Percentiles rank a stretch among this genome's conserved stretches.
These are phyloP conservation scores for Mesoclemmys tuberculata DNA, from an alignment of 2,113 vertebrate species.

Conservation along the genomic window DNA sequence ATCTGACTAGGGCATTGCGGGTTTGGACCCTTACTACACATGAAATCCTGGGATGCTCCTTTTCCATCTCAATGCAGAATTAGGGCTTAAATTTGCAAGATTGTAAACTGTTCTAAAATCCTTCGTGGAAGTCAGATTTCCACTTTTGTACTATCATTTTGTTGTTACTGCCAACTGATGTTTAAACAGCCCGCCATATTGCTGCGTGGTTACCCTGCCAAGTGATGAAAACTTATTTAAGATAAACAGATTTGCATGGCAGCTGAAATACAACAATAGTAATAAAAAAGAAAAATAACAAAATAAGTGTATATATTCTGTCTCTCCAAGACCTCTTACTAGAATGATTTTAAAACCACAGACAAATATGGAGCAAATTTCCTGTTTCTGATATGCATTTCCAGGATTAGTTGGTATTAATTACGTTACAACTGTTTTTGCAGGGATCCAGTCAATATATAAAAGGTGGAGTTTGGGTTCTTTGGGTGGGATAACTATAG, in stretches of 20 bases:
- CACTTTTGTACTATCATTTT: conserved; percentile 31
- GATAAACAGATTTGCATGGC: background rate
- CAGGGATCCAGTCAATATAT: background rate
- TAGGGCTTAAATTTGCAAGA: background rate
- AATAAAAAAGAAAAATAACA: no score
- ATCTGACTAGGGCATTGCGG: conserved; percentile 12
- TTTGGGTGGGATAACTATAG: background rate
- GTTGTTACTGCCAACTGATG: background rate
- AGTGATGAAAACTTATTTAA: background rate
- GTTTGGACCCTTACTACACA: conserved; percentile 3
- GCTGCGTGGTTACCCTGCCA: background rate
- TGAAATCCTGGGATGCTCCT: background rate
- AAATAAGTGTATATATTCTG: background rate
- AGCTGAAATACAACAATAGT: background rate
- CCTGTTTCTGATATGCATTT: background rate
- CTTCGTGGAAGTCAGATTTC: conserved; percentile 30
- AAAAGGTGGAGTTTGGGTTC: background rate
- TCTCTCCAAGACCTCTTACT: background rate
- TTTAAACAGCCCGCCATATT: conserved; percentile 36
- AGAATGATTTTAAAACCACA: background rate
- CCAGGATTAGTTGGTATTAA: background rate
- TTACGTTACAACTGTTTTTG: background rate
- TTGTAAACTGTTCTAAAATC: conserved; percentile 42
- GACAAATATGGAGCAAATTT: background rate
- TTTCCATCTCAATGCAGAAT: background rate